These are phyloP conservation scores for Myrmophylax atrothorax DNA, from an alignment of 2,113 vertebrate genomes.

Conservation along the genomic window DNA sequence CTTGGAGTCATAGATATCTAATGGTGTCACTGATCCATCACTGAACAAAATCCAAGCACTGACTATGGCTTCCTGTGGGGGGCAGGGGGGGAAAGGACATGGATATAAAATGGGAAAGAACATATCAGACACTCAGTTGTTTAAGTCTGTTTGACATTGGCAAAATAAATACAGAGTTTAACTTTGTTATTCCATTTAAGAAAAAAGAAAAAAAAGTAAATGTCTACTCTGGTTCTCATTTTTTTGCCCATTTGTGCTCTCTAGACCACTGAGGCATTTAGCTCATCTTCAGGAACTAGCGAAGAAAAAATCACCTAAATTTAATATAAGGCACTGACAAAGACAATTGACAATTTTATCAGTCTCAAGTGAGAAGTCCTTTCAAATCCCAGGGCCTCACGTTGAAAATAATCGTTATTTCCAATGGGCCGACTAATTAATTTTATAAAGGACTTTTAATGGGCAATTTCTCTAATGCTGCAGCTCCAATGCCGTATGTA, in stretches of 20 bases:
- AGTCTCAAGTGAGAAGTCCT: neutral
- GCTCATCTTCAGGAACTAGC: neutral
- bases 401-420: neutral
- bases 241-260: neutral
- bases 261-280: neutral
- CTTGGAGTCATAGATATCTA: slow-evolving; percentile 92
- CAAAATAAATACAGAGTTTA: neutral
- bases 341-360: neutral
- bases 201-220: neutral
- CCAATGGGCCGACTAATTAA: neutral
- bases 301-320: neutral
- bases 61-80: slow-evolving; percentile 86
- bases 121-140: neutral
- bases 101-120: neutral
- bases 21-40: slow-evolving; percentile 89
- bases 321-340: neutral
- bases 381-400: neutral
- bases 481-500: neutral
- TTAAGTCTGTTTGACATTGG: neutral
- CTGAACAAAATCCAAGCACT: slow-evolving; percentile 95
- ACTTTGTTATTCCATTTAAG: neutral
- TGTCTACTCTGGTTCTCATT: neutral
- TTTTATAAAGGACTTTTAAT: neutral
- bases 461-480: neutral
- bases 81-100: neutral